Conservation (phyloP, 2,113 vertebrate genomes). For the Bungarus multicinctus region DNA sequence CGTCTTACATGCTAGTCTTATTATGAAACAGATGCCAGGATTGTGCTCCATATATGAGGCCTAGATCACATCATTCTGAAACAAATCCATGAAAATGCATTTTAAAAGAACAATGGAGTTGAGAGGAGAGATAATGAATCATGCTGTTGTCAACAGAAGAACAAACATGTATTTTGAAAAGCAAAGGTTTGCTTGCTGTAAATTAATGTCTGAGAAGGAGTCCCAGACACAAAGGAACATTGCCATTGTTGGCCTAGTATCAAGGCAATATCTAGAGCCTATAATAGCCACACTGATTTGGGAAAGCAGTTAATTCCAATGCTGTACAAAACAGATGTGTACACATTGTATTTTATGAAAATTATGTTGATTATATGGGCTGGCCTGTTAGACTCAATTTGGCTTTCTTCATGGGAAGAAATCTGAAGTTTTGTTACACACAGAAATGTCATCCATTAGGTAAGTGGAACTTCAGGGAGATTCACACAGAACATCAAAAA, state of each 20-base stretch:
- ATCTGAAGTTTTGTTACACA: neutral
- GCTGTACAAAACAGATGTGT: neutral
- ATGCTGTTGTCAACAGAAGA: neutral
- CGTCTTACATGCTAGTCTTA: neutral
- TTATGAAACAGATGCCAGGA: neutral
- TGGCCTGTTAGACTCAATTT: neutral
- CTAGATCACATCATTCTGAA: neutral
- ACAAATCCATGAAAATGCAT: neutral
- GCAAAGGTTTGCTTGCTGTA: neutral
- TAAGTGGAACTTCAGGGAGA: neutral
- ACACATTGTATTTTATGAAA: neutral
- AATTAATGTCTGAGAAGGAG: neutral
- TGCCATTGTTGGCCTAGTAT: neutral
- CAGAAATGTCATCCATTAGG: neutral
- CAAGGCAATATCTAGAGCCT: neutral
- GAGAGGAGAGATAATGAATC: neutral
- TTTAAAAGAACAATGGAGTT: neutral
- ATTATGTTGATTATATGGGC: neutral
- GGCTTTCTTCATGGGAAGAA: neutral
- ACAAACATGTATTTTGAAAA: neutral
- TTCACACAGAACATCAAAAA: neutral
- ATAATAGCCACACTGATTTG: neutral
- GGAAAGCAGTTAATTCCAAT: neutral
- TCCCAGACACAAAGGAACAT: neutral
- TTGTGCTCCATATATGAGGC: neutral